phyloP scores from a whole-genome alignment of 2,113 vertebrate genomes.

The Brachyhypopomus occidentalis region DNA sequence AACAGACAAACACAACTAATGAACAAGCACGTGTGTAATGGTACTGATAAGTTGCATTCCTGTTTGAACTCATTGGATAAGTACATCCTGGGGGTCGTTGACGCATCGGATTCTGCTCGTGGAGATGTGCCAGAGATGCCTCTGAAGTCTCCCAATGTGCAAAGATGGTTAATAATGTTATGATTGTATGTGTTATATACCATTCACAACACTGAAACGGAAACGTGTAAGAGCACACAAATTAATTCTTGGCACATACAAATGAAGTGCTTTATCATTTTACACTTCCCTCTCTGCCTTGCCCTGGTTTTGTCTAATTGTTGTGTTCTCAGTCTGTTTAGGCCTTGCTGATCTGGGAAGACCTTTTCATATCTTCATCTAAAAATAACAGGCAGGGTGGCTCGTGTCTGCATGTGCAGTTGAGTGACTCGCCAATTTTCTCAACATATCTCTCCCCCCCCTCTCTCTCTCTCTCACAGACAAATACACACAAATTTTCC shows the following conservation, averaged over 20 bases:
- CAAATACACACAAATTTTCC: too few species aligned
- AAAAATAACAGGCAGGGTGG: conserved; percentile 15
- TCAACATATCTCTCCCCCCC: background rate
- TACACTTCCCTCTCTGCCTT: background rate
- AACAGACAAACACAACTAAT: too few species aligned
- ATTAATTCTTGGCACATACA: conserved; percentile 4
- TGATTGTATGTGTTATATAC: background rate
- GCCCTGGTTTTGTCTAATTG: background rate
- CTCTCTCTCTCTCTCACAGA: too few species aligned
- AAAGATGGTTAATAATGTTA: conserved; percentile 20
- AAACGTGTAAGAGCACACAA: background rate
- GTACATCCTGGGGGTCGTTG: too few species aligned
- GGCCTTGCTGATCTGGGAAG: conserved; percentile 18
- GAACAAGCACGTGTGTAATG: too few species aligned
- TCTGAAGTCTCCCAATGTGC: background rate
- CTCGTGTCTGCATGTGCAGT: background rate
- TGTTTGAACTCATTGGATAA: too few species aligned
- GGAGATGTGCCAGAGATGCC: too few species aligned
- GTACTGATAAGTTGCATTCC: too few species aligned
- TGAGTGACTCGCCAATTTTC: conserved; percentile 8
- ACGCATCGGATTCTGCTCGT: too few species aligned
- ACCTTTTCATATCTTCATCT: conserved; percentile 30
- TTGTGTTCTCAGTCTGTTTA: conserved; percentile 14
- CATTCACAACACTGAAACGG: background rate
- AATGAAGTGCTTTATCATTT: conserved; percentile 12